Base-by-base conservation (phyloP, 2,888 invertebrate genomes). In the Zaprionus lineosus region DNA sequence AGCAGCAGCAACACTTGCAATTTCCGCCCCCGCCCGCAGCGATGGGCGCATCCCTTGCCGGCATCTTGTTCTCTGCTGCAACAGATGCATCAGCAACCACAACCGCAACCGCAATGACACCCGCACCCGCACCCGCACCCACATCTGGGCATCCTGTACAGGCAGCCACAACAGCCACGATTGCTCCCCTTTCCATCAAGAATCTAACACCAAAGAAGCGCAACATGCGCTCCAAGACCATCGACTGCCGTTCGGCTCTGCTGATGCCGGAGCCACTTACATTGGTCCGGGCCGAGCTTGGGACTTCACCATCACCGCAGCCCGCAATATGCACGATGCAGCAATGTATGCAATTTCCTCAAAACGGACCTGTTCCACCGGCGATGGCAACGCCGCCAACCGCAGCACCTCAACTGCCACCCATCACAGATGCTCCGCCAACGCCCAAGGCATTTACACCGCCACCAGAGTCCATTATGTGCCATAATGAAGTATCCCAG, bases 211-310 rank as follows among this genome's bases (percentile, higher is more conserved):
- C 86, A 41, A 79, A 83, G 52, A 84, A 87, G 53, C 83, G 87
- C 19, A 75, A 53, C 18, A 81, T 81, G 72, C 87, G 88, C 12
- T 87, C 88, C 12, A 87, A 86, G 55, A 88, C 88, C 1, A 72
- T 87, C 24, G 87, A 88, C 41, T 87, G 85, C 31, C 72, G 79
- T 0, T 70, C 76, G 0, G 81, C 72, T 7, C 8, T 74, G 46
- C 3, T 67, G 34, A 8, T 69, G 40, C 18, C 50, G 16, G 39
- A 24, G 6, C 44, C n/a, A n/a, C n/a, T n/a, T n/a, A n/a, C n/a
- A n/a, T n/a, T n/a, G n/a, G n/a, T n/a, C n/a, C n/a, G n/a, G 24
- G 24, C 24, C 24, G n/a, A 6, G 24, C 24, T n/a, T n/a, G 1
- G 8, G 1, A 31, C 3, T 1, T 4, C n/a, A 31, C 14, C 12